These are phyloP conservation scores for Coracias cyanogaster DNA, from an alignment of 2,797 vertebrate species.

Conservation along the genomic window DNA sequence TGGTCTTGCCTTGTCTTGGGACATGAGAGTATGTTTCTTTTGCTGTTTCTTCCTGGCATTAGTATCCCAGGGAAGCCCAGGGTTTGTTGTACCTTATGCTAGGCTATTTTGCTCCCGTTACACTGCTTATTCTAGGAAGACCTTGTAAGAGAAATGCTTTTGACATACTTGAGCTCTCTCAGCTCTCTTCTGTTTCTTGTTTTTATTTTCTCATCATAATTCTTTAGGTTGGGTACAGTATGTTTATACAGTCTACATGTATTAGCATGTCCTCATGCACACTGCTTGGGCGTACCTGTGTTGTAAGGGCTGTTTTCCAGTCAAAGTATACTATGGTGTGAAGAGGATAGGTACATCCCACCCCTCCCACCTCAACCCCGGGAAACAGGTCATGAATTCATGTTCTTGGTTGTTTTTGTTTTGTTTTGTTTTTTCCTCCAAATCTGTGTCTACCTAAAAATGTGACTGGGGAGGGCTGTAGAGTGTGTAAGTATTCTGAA, in stretches of 20 bases:
- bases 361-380: no score
- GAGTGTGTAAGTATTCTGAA: not conserved
- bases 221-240: not conserved
- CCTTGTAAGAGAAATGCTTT: not conserved
- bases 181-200: not conserved
- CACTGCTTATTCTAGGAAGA: not conserved
- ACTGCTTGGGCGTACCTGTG: not conserved
- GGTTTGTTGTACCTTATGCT: not conserved
- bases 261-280: not conserved
- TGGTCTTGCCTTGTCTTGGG: not conserved
- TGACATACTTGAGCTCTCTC: not conserved
- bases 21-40: not conserved
- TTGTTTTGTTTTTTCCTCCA: not conserved
- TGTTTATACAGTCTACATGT: not conserved
- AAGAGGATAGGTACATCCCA: not conserved
- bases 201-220: not conserved
- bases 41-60: not conserved
- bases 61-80: not conserved
- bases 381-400: not conserved
- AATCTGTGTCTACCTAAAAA: not conserved
- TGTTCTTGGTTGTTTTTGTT: accelerated
- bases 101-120: not conserved
- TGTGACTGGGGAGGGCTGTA: not conserved
- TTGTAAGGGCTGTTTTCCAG: not conserved
- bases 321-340: not conserved